These are phyloP conservation scores for Erebia palarica DNA, from an alignment of 2,888 invertebrate genomes.

Conservation along the genomic window DNA sequence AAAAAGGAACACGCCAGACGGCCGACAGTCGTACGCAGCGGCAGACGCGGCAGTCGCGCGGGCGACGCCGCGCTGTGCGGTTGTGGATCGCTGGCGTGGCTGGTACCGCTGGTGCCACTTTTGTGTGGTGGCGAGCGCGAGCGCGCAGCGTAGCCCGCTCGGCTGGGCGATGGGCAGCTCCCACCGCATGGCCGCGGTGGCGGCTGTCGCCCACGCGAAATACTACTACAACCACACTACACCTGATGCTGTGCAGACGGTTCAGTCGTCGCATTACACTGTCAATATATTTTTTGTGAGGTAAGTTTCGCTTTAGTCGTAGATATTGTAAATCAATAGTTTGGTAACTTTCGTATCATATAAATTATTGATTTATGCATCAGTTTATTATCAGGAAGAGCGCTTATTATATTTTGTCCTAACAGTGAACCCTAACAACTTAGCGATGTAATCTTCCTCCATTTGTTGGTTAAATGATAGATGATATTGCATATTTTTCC, in stretches of 20 bases:
- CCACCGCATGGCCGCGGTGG: constrained; percentile 83
- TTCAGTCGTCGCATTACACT: constrained; percentile 62
- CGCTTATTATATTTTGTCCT: no score
- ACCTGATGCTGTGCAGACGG: constrained; percentile 60
- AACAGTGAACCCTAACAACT: no score
- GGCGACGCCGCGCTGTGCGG: constrained; percentile 63
- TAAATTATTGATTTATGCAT: no score
- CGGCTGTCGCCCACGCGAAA: constrained; percentile 73
- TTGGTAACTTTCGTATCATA: no score
- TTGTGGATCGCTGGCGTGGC: constrained; percentile 70
- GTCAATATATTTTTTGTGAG: constrained; percentile 89
- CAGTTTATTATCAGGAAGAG: no score
- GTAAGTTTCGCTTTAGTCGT: constrained; percentile 73
- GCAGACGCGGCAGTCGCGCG: constrained; percentile 59
- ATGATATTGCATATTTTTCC: no score
- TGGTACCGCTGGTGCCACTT: constrained; percentile 64
- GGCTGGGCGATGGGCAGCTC: constrained; percentile 86
- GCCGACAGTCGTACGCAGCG: constrained; percentile 18
- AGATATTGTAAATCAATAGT: not conserved
- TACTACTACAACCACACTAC: constrained; percentile 76
- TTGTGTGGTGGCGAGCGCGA: constrained; percentile 66
- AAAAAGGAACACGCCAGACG: constrained; percentile 42
- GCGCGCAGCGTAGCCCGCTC: constrained; percentile 78
- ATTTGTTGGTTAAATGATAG: no score
- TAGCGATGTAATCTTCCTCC: no score